A percentile compares a stretch with the other conserved stretches of the same genome.
Evolutionary conservation across 2,797 vertebrate species (phyloP).

Genomic region (Microcaecilia unicolor): DNA sequence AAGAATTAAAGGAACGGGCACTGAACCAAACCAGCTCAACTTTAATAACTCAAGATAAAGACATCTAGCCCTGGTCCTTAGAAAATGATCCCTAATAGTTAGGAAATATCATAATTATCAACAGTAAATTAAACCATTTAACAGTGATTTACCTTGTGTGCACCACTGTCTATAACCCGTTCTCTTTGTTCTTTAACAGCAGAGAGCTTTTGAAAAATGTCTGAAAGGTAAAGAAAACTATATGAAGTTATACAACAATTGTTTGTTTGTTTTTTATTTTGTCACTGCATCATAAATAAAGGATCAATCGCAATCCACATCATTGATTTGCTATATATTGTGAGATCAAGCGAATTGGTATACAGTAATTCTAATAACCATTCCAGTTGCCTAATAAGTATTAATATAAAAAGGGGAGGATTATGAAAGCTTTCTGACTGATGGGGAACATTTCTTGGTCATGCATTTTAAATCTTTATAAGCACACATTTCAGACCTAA

Average conservation of each 20-base stretch:
- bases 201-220: conserved; percentile 81
- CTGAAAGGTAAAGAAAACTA: conserved; percentile 52
- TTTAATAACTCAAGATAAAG: too few species aligned
- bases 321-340: not conserved
- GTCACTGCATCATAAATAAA: not conserved
- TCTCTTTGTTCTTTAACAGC: conserved; percentile 61
- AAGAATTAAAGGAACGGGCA: too few species aligned
- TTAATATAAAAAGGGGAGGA: not conserved
- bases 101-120: too few species aligned
- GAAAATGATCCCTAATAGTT: too few species aligned
- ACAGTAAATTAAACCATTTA: not conserved
- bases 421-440: too few species aligned
- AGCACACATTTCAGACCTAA: too few species aligned
- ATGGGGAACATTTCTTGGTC: too few species aligned
- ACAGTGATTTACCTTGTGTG: conserved; percentile 60
- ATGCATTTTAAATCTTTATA: too few species aligned
- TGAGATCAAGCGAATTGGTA: not conserved
- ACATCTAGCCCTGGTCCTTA: too few species aligned
- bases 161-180: conserved; percentile 63
- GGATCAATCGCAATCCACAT: not conserved
- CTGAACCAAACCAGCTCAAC: too few species aligned
- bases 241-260: too few species aligned
- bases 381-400: not conserved
- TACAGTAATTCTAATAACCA: not conserved
- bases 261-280: conserved; percentile 18